Evolutionary conservation across 2,797 vertebrate species (phyloP).

Genomic region (Galago senegalensis): DNA sequence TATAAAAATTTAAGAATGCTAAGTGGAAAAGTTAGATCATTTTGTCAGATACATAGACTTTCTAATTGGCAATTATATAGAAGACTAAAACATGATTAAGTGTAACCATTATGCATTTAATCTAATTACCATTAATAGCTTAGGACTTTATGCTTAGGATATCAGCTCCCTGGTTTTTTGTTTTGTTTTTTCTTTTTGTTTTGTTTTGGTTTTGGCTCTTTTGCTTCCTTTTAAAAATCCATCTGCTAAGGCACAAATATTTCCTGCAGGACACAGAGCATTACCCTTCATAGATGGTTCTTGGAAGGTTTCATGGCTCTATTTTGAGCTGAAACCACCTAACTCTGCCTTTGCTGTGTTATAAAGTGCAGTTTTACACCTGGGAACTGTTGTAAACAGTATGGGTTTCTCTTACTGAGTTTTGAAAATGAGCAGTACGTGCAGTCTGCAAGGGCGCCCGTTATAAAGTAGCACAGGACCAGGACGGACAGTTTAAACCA

Average conservation of each 20-base stretch:
- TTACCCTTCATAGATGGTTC: background rate
- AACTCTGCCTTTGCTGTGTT: background rate
- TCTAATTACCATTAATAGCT: slow-evolving; percentile 41
- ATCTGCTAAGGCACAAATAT: background rate
- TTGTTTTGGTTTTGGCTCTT: too few species aligned
- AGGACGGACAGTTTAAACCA: background rate
- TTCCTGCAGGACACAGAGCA: background rate
- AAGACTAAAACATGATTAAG: background rate
- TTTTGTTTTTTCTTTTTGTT: background rate
- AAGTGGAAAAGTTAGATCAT: slow-evolving; percentile 41
- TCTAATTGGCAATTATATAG: background rate
- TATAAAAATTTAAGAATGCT: slow-evolving; percentile 33
- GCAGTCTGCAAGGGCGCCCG: background rate
- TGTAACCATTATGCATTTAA: background rate
- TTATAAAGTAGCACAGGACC: background rate
- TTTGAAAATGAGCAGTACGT: background rate
- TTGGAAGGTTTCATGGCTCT: background rate
- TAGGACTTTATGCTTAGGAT: slow-evolving; percentile 1
- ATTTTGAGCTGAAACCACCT: background rate
- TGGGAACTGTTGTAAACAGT: background rate
- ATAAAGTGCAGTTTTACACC: background rate
- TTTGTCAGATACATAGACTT: slow-evolving; percentile 52
- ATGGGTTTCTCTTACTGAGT: background rate
- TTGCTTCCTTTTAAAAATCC: background rate
- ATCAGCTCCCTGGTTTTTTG: background rate